These are phyloP conservation scores for Macquaria australasica DNA, from an alignment of 2,113 vertebrate genomes.

Conservation along the genomic window DNA sequence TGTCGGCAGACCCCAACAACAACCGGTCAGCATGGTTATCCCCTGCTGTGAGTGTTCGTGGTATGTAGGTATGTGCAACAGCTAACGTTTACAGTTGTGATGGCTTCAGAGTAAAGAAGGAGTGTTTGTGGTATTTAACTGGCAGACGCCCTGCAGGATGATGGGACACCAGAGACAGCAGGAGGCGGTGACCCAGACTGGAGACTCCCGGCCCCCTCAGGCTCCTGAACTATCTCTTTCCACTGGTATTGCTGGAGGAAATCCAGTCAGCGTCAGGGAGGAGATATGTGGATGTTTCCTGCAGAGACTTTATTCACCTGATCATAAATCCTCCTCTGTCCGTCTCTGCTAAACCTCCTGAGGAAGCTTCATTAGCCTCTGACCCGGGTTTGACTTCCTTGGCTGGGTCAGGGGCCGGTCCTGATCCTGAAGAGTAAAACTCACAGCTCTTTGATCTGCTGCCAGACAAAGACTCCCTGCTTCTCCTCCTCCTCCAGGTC, in stretches of 20 bases:
- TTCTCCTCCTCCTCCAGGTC: no score
- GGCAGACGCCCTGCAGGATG: not conserved
- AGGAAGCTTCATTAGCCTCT: slow-evolving; percentile 54
- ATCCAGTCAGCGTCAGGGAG: not conserved
- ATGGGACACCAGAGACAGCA: no score
- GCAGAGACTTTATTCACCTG: not conserved
- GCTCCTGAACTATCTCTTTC: not conserved
- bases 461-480: slow-evolving; percentile 6
- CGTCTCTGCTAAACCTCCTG: slow-evolving; percentile 1
- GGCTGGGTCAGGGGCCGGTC: slow-evolving; percentile 38
- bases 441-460: slow-evolving; percentile 12
- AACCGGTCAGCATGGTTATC: no score
- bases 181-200: no score
- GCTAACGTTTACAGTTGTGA: no score
- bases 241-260: not conserved
- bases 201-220: not conserved
- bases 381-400: slow-evolving; percentile 29
- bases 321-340: not conserved
- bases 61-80: no score
- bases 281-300: not conserved
- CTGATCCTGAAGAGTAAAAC: slow-evolving; percentile 1
- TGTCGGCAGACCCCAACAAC: no score
- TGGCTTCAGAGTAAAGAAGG: no score
- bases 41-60: no score
- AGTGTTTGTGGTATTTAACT: not conserved